Percentiles rank a stretch among this genome's conserved stretches.
Evolutionary conservation across 1,140 invertebrate genomes (phyloP).

Genomic region (Orius insidiosus): DNA sequence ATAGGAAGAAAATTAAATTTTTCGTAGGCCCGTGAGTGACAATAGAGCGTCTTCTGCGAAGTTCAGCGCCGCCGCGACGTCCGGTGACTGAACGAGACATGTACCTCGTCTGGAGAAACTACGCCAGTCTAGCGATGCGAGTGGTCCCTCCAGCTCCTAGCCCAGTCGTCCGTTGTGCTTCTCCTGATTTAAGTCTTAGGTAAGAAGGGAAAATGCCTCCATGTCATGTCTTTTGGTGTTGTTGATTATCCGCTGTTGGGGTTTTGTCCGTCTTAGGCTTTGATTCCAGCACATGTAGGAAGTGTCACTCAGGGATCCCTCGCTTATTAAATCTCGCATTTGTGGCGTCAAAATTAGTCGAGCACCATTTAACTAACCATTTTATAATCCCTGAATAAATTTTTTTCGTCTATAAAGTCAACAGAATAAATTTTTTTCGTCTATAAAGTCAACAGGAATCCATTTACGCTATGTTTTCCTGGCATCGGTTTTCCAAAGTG

Average conservation of each 20-base stretch:
- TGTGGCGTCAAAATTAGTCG: no score
- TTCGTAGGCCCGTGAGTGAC: conserved; percentile 76
- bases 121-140: conserved; percentile 83
- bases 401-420: conserved; percentile 4
- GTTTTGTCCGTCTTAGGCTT: no score
- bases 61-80: conserved; percentile 58
- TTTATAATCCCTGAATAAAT: background rate
- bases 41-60: conserved; percentile 78
- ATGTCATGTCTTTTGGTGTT: no score
- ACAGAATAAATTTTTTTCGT: conserved; percentile 6
- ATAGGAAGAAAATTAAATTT: no score
- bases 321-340: no score
- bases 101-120: conserved; percentile 92
- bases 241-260: no score
- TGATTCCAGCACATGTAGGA: no score
- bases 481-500: conserved; percentile 16
- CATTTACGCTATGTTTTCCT: conserved; percentile 12
- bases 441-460: conserved; percentile 13
- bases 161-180: conserved; percentile 70
- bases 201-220: conserved; percentile 24
- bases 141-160: conserved; percentile 71
- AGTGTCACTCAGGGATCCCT: no score
- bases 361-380: no score
- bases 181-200: conserved; percentile 81
- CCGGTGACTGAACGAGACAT: conserved; percentile 78